These are phyloP conservation scores for Hyles lineata DNA, from an alignment of 2,888 invertebrate genomes.

Conservation along the genomic window DNA sequence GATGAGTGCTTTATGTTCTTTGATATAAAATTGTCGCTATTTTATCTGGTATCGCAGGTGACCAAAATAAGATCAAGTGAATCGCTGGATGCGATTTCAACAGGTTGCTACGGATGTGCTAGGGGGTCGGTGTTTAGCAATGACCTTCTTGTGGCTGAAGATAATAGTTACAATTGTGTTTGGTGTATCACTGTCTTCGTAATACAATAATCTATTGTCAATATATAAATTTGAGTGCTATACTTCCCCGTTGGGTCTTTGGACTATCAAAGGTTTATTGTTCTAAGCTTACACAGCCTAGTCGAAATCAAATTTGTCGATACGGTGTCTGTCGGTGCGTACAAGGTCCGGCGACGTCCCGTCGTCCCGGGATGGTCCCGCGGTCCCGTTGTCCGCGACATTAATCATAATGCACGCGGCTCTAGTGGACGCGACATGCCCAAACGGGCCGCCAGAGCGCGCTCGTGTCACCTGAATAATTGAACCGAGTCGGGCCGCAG, in stretches of 20 bases:
- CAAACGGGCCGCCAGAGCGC: conserved; percentile 18
- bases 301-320: conserved; percentile 12
- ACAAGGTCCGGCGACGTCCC: conserved; percentile 24
- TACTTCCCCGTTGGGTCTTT: background rate
- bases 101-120: too few species aligned
- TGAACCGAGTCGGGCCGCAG: conserved; percentile 30
- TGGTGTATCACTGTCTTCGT: too few species aligned
- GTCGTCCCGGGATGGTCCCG: background rate
- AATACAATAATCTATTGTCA: background rate
- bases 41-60: too few species aligned
- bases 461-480: conserved; percentile 40
- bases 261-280: background rate
- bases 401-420: conserved; percentile 14
- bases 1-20: background rate
- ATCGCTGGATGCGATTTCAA: too few species aligned
- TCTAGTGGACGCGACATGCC: conserved; percentile 20
- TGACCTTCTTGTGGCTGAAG: too few species aligned
- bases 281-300: background rate
- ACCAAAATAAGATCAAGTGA: too few species aligned
- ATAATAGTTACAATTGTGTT: too few species aligned
- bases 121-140: too few species aligned
- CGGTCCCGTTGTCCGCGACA: conserved; percentile 16
- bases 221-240: background rate
- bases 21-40: background rate
- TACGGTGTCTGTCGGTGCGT: conserved; percentile 1